These are phyloP conservation scores for Cordilura impudica DNA, from an alignment of 2,888 invertebrate genomes.

Conservation along the genomic window DNA sequence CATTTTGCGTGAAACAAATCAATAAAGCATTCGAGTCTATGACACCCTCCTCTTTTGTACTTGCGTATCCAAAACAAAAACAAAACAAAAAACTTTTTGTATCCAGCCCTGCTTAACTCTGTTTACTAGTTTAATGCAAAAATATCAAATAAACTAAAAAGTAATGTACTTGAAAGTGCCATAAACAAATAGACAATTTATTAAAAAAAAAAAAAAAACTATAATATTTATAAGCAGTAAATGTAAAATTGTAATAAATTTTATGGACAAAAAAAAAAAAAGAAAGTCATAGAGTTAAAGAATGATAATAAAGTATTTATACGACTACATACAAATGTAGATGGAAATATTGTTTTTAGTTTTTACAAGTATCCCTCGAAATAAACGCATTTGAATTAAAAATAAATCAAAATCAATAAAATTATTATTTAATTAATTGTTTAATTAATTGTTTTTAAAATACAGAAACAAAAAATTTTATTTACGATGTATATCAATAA, in stretches of 20 bases:
- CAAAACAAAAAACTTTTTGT: not conserved
- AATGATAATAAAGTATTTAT: not conserved
- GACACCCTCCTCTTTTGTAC: not conserved
- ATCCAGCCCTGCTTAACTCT: not conserved
- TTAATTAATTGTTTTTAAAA: too few relatives aligned
- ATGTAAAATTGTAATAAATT: conserved; percentile 40
- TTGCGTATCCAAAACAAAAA: not conserved
- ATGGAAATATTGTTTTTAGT: too few relatives aligned
- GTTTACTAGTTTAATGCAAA: not conserved
- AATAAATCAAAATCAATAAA: too few relatives aligned
- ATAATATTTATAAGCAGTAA: conserved; percentile 48
- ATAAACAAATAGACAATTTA: conserved; percentile 43
- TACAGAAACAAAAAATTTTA: too few relatives aligned
- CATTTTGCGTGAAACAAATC: not conserved
- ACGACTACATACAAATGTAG: too few relatives aligned
- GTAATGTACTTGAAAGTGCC: conserved; percentile 45
- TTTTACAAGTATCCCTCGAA: too few relatives aligned
- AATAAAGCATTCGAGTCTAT: not conserved
- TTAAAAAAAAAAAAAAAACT: conserved; percentile 49
- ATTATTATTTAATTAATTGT: too few relatives aligned
- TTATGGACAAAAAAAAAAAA: conserved; percentile 8
- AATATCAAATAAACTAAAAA: not conserved
- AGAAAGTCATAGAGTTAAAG: not conserved
- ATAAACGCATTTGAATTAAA: too few relatives aligned
- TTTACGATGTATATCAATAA: too few relatives aligned